phyloP scores from a whole-genome alignment of 2,797 vertebrate species.

The Triplophysa yarkandensis region DNA sequence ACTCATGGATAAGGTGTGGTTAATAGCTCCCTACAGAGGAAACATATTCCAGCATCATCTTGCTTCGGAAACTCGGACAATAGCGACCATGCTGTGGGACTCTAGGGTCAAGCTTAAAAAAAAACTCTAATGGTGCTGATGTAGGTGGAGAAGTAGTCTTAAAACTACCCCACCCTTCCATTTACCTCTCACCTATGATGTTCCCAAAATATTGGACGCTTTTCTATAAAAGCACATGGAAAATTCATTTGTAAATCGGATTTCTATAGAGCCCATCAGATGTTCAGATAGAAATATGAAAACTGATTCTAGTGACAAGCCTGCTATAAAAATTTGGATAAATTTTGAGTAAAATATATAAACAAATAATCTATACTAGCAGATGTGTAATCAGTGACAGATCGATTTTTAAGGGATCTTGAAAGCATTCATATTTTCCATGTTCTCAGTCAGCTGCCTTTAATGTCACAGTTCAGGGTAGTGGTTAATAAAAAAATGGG shows the following conservation, averaged over 20 bases:
- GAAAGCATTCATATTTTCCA: background rate
- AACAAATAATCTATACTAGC: background rate
- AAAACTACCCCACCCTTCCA: background rate
- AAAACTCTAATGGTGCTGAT: slow-evolving; percentile 33
- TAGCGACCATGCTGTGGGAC: slow-evolving; percentile 36
- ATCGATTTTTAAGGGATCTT: background rate
- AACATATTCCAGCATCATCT: slow-evolving; percentile 50
- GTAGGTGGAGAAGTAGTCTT: slow-evolving; percentile 7
- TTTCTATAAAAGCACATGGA: background rate
- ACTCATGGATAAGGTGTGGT: slow-evolving; percentile 12
- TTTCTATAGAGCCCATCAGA: background rate
- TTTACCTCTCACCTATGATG: slow-evolving; percentile 6
- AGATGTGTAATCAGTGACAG: background rate
- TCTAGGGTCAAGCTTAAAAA: slow-evolving; percentile 47
- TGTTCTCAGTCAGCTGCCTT: background rate
- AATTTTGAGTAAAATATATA: background rate
- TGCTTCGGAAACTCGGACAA: slow-evolving; percentile 66
- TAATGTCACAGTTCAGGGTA: background rate
- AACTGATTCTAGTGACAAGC: background rate
- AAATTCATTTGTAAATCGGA: background rate
- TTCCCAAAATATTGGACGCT: background rate
- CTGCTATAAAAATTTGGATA: too few species aligned
- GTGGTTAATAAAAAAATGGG: background rate
- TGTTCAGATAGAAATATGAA: background rate
- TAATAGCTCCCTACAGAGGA: slow-evolving; percentile 36